A percentile compares a stretch with the other conserved stretches of the same genome.
phyloP scores from a whole-genome alignment of 2,113 vertebrate genomes.

The Barnardius zonarius region DNA sequence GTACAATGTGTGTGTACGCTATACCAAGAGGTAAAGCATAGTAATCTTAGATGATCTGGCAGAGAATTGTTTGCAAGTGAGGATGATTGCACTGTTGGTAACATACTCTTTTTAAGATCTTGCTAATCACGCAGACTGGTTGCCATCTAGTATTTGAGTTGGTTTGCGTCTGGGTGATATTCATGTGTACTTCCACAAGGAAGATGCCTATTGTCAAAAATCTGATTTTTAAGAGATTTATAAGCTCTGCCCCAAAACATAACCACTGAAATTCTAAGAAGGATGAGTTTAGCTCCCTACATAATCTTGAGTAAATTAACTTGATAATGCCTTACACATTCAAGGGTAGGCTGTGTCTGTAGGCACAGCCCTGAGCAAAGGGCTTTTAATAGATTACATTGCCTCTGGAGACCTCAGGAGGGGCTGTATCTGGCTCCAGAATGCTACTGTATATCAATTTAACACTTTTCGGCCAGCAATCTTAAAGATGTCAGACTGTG shows the following conservation, averaged over 20 bases:
- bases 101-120: not conserved
- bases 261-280: not conserved
- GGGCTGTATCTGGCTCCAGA: not conserved
- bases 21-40: accelerated
- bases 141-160: not conserved
- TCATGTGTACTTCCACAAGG: not conserved
- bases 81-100: not conserved
- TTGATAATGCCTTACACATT: not conserved
- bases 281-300: not conserved
- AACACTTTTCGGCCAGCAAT: not conserved
- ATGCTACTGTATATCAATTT: not conserved
- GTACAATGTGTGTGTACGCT: not conserved
- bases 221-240: not conserved
- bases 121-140: not conserved
- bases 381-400: not conserved
- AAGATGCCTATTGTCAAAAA: not conserved
- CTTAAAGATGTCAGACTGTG: not conserved
- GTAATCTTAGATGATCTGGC: not conserved
- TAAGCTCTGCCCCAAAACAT: not conserved
- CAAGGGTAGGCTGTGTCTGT: not conserved
- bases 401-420: not conserved
- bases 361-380: not conserved
- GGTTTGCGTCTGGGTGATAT: not conserved
- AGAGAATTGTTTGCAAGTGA: not conserved
- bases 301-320: not conserved